A percentile compares a stretch with the other conserved stretches of the same genome.
These are phyloP conservation scores for Psittacus erithacus DNA, from an alignment of 2,113 vertebrate species.

Conservation along the genomic window DNA sequence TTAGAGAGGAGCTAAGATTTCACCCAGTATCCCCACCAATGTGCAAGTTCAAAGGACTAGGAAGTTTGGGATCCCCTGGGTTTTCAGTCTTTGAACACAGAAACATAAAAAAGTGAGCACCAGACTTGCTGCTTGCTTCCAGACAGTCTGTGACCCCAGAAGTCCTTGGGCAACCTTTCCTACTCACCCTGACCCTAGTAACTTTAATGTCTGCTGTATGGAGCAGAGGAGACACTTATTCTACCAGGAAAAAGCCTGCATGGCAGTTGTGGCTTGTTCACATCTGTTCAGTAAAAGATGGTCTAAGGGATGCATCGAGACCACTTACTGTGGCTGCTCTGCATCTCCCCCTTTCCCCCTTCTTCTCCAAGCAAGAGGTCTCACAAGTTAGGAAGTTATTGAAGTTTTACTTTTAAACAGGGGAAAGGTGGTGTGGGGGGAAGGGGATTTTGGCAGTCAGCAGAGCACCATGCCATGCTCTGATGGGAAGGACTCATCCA, in stretches of 20 bases:
- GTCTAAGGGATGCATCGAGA: rapidly evolving
- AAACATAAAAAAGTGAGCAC: not conserved
- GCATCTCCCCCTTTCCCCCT: not conserved
- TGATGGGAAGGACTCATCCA: not conserved
- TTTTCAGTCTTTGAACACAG: not conserved
- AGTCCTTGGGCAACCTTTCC: not conserved
- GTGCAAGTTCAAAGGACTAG: not conserved
- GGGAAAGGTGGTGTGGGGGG: not conserved
- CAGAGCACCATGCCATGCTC: not conserved
- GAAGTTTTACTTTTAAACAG: conserved; percentile 46
- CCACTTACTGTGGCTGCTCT: not conserved
- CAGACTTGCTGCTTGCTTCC: not conserved
- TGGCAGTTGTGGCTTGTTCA: rapidly evolving
- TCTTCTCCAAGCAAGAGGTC: not conserved
- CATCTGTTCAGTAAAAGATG: not conserved
- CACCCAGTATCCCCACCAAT: not conserved
- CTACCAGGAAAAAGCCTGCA: not conserved
- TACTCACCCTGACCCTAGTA: not conserved
- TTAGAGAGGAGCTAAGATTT: not conserved
- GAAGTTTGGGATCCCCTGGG: not conserved
- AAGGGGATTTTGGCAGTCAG: conserved; percentile 2
- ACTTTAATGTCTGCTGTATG: not conserved
- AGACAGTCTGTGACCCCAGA: not conserved
- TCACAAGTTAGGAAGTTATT: conserved; percentile 29
- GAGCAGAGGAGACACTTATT: not conserved